Base-by-base conservation (phyloP, 1,140 invertebrate genomes). In the Drosophila athabasca region DNA sequence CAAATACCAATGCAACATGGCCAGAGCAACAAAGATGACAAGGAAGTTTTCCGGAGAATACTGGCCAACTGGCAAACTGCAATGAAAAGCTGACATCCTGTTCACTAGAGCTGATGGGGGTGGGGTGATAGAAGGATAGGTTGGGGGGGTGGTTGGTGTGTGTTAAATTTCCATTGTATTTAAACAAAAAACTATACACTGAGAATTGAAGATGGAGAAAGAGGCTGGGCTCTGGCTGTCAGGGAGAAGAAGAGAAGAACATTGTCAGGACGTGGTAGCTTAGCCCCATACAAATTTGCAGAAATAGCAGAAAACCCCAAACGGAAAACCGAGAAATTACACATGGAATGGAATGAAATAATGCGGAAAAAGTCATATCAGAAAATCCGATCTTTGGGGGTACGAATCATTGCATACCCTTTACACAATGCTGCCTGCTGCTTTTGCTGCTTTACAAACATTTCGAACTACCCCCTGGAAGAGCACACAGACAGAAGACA, bases 11-110 rank as follows among this genome's bases (percentile, higher is more conserved):
- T 39, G 35, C 35, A 39, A 69, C 24, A 73, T 49, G 45, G 53
- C 57, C 51, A 65, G 35, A 71, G 57, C 66, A 67, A 58, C 61
- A 80, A 65, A 76, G 58, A 80, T 76, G 78, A 81, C 78, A 81
- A 76, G 73, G 62, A 83, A 84, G 55, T 79, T 70, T 54, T 31
- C 24, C 24, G 39, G 24, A 74, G 62, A 51, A 78, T 57, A 54
- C 53, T 24, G 75, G 59, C 62, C 65, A 75, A 70, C 73, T 53
- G 74, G 65, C 45, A 76, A 81, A 76, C 39, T 70, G 62, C 68
- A 69, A 67, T 76, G 72, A 76, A 80, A 76, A 76, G 66, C 39
- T 84, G 67, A 81, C 78, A 81, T 61, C 62, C 41, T 35, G n/a
- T n/a, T 17, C 26, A n/a, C 1, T 5, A 4, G 11, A 39, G 35